Percentiles rank a stretch among this genome's conserved stretches.
These are phyloP conservation scores for Miichthys miiuy DNA, from an alignment of 2,797 vertebrate genomes.

Conservation along the genomic window DNA sequence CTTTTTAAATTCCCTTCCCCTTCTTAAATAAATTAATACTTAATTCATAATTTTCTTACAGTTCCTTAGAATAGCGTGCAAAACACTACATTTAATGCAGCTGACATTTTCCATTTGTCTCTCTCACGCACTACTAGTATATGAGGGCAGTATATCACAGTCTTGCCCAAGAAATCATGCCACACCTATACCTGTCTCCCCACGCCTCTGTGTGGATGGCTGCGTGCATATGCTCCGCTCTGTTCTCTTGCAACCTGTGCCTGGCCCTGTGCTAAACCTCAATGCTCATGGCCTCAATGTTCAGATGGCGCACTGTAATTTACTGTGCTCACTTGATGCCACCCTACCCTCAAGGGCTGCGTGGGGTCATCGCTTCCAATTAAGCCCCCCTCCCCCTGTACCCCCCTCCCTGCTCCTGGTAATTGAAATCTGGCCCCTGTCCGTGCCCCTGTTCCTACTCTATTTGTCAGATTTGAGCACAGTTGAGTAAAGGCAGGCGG, in stretches of 20 bases:
- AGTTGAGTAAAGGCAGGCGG: constrained; percentile 69
- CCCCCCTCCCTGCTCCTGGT: constrained; percentile 70
- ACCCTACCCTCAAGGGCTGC: constrained; percentile 73
- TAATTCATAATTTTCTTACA: neutral
- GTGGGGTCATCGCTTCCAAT: constrained; percentile 83
- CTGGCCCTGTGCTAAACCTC: constrained; percentile 64
- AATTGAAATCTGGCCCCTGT: constrained; percentile 82
- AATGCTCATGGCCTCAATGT: constrained; percentile 68
- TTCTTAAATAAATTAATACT: too few species aligned
- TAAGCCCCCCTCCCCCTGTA: constrained; percentile 59
- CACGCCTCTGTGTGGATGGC: constrained; percentile 56
- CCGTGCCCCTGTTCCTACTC: constrained; percentile 60
- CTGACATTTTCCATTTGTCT: constrained; percentile 11
- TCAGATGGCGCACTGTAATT: constrained; percentile 81
- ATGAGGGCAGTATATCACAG: constrained; percentile 1
- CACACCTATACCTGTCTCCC: constrained; percentile 44
- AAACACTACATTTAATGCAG: neutral
- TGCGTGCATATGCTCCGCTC: constrained; percentile 75
- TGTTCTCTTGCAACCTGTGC: constrained; percentile 60
- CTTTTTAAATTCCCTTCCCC: neutral
- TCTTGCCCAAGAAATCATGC: constrained; percentile 19
- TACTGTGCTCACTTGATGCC: constrained; percentile 75
- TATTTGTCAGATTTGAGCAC: constrained; percentile 76
- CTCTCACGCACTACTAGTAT: neutral
- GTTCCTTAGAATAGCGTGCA: neutral